Percentiles rank a stretch among this genome's conserved stretches.
Evolutionary conservation across 1,140 invertebrate species (phyloP).

Genomic region (Procambarus clarkii): DNA sequence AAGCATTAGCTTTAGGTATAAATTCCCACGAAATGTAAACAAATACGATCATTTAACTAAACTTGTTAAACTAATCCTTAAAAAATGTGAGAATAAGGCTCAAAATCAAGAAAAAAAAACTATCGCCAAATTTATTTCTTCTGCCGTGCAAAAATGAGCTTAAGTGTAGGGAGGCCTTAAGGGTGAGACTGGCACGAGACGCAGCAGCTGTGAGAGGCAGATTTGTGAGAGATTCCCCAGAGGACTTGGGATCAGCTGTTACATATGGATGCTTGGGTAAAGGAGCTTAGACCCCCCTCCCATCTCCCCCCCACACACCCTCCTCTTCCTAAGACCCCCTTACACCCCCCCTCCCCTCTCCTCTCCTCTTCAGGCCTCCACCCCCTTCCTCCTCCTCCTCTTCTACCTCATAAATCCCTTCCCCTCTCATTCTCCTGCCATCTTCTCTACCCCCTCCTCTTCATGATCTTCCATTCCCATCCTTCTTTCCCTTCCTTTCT

Average conservation of each 20-base stretch:
- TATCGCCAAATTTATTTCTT: background rate
- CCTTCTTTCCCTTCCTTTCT: too few relatives aligned
- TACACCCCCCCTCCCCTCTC: too few relatives aligned
- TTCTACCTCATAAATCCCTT: too few relatives aligned
- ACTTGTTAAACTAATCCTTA: background rate
- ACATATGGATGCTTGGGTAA: conserved; percentile 36
- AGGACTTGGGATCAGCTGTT: conserved; percentile 32
- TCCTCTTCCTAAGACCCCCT: background rate
- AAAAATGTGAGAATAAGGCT: background rate
- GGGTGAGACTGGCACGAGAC: background rate
- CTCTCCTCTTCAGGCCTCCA: too few relatives aligned
- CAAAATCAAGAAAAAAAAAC: background rate
- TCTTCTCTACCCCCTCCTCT: too few relatives aligned
- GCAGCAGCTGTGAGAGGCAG: background rate
- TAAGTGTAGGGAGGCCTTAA: too few relatives aligned
- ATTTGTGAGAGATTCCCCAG: conserved; percentile 24
- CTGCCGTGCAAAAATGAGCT: background rate
- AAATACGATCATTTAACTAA: background rate
- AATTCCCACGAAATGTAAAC: background rate
- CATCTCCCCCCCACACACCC: background rate
- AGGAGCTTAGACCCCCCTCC: conserved; percentile 14
- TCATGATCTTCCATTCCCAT: too few relatives aligned
- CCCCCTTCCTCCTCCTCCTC: too few relatives aligned
- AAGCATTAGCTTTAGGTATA: background rate
- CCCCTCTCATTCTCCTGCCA: too few relatives aligned